Evolutionary conservation across 2,797 vertebrate genomes (phyloP).

Genomic region (Morus bassanus): DNA sequence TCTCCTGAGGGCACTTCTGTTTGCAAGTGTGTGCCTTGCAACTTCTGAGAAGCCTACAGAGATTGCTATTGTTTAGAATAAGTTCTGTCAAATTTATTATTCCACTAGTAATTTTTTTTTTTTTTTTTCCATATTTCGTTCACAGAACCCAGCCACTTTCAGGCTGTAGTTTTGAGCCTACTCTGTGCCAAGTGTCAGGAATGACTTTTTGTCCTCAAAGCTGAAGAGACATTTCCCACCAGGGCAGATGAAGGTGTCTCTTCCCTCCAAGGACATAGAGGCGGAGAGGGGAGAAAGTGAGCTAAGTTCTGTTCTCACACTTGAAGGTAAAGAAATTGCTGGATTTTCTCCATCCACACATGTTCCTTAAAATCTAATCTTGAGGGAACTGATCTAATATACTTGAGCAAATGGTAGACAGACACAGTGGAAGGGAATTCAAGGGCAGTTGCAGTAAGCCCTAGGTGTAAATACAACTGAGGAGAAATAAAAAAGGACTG

Average conservation of each 20-base stretch:
- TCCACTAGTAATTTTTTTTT: neutral
- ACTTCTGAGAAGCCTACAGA: constrained; percentile 26
- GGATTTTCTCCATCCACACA: neutral
- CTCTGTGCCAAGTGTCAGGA: neutral
- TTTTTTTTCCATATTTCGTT: neutral
- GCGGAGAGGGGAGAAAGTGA: neutral
- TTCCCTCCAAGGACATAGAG: neutral
- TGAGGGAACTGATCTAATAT: neutral
- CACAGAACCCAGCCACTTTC: neutral
- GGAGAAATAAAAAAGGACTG: neutral
- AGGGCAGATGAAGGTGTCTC: neutral
- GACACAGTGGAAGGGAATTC: neutral
- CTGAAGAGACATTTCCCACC: neutral
- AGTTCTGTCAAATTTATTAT: constrained; percentile 22
- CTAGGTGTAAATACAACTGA: neutral
- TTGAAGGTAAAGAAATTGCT: neutral
- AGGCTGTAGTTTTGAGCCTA: constrained; percentile 13
- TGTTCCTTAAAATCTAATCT: neutral
- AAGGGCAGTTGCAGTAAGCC: neutral
- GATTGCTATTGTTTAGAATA: constrained; percentile 26
- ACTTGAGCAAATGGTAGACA: neutral
- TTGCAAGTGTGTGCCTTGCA: constrained; percentile 12
- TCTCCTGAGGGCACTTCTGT: constrained; percentile 39
- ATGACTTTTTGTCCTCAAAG: neutral
- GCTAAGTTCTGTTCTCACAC: neutral